These are phyloP conservation scores for Tenthredo livida DNA, from an alignment of 2,888 invertebrate species.

Conservation along the genomic window DNA sequence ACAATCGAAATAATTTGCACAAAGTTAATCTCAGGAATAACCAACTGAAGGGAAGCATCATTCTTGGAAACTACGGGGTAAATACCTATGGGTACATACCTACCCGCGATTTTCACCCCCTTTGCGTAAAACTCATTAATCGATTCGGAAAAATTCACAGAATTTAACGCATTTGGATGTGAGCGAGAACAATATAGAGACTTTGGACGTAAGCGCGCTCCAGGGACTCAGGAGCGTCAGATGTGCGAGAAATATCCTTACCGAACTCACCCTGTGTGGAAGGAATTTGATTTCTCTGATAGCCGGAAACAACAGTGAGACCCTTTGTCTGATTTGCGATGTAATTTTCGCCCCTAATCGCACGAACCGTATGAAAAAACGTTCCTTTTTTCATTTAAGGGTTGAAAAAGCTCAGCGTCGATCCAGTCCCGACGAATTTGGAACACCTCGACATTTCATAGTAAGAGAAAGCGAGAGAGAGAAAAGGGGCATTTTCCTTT, in stretches of 20 bases:
- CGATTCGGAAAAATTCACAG: slow-evolving; percentile 76
- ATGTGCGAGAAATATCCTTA: slow-evolving; percentile 88
- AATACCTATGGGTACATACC: too few species aligned
- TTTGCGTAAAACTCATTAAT: neutral
- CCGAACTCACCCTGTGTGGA: slow-evolving; percentile 89
- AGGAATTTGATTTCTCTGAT: slow-evolving; percentile 86
- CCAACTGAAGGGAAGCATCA: slow-evolving; percentile 90
- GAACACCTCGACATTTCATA: slow-evolving; percentile 90
- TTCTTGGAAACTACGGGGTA: slow-evolving; percentile 92
- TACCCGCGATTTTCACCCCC: neutral
- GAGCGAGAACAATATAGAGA: slow-evolving; percentile 91
- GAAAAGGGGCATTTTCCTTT: slow-evolving; percentile 60
- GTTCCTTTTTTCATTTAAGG: slow-evolving; percentile 79
- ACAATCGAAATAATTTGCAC: slow-evolving; percentile 78
- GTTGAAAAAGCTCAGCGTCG: slow-evolving; percentile 85
- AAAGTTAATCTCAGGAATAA: slow-evolving; percentile 89
- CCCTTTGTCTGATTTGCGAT: slow-evolving; percentile 2
- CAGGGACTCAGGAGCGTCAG: slow-evolving; percentile 88
- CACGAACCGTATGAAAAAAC: too few species aligned
- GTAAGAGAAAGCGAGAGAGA: slow-evolving; percentile 77
- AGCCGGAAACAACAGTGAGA: slow-evolving; percentile 90
- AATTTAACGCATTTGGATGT: slow-evolving; percentile 90
- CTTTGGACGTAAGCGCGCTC: slow-evolving; percentile 89
- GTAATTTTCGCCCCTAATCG: too few species aligned
- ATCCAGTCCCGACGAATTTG: slow-evolving; percentile 86